A percentile compares a stretch with the other conserved stretches of the same genome.
phyloP scores from a whole-genome alignment of 30 jellyfish, hydroid and myxozoan species.

The Aurelia sp. region DNA sequence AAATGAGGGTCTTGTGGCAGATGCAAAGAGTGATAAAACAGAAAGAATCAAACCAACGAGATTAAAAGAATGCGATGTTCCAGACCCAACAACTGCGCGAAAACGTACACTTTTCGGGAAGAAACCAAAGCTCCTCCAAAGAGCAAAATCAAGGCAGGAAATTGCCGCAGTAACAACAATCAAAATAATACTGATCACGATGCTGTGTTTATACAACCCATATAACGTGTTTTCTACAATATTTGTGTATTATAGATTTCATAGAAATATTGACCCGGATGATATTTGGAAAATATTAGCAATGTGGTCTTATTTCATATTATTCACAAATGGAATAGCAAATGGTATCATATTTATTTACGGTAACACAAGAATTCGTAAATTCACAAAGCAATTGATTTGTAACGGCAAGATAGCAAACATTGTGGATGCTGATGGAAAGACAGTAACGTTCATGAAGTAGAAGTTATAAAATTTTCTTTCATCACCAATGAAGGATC shows the following conservation, averaged over 20 bases:
- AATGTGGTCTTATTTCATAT: slow-evolving; percentile 13
- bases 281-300: slow-evolving; percentile 15
- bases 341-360: not conserved
- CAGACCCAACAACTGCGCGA: not conserved
- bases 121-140: not conserved
- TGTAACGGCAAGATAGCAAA: not conserved
- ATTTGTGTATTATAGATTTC: not conserved
- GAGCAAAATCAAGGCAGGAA: not conserved
- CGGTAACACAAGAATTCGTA: slow-evolving; percentile 8
- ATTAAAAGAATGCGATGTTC: not conserved
- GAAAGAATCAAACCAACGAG: too few relatives aligned
- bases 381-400: not conserved
- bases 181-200: not conserved
- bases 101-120: not conserved
- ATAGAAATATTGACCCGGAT: slow-evolving; percentile 7
- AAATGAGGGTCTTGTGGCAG: not conserved
- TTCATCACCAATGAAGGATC: too few relatives aligned
- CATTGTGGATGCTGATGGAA: not conserved
- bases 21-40: not conserved
- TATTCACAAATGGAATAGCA: slow-evolving; percentile 9
- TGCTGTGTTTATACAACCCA: slow-evolving; percentile 14
- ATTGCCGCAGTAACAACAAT: slow-evolving; percentile 17
- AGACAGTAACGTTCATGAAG: not conserved
- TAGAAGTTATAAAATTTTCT: too few relatives aligned
- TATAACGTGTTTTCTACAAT: not conserved